Evolutionary conservation across 2,888 invertebrate genomes (phyloP).

Genomic region (Pharmacophagus antenor): DNA sequence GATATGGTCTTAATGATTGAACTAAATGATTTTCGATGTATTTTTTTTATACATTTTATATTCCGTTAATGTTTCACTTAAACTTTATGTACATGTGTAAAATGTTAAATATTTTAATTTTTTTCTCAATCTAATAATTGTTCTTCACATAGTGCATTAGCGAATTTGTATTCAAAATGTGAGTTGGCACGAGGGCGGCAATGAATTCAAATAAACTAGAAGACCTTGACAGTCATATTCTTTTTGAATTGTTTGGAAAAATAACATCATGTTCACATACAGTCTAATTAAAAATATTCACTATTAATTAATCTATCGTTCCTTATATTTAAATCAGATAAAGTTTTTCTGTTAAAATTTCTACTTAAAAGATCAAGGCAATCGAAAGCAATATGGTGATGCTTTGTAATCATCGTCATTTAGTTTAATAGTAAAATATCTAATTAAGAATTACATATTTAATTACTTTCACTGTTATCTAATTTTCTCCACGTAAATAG

Average conservation of each 20-base stretch:
- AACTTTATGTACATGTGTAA: neutral
- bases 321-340: too few species aligned
- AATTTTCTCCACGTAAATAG: too few species aligned
- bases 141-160: constrained; percentile 52
- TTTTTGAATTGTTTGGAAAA: constrained; percentile 56
- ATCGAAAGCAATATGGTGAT: too few species aligned
- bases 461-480: too few species aligned
- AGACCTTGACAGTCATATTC: constrained; percentile 73
- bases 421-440: too few species aligned
- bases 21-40: neutral
- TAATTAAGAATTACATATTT: too few species aligned
- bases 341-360: too few species aligned
- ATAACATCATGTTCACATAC: constrained; percentile 38
- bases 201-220: constrained; percentile 70
- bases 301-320: too few species aligned
- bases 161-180: constrained; percentile 65
- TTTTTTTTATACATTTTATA: neutral
- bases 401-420: too few species aligned
- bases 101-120: constrained; percentile 38
- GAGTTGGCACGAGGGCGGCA: constrained; percentile 63
- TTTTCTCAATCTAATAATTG: constrained; percentile 39
- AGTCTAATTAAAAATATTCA: neutral
- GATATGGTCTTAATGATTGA: neutral
- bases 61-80: neutral
- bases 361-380: too few species aligned